phyloP scores from a whole-genome alignment of 2,888 invertebrate genomes.

The Sympetrum striolatum region DNA sequence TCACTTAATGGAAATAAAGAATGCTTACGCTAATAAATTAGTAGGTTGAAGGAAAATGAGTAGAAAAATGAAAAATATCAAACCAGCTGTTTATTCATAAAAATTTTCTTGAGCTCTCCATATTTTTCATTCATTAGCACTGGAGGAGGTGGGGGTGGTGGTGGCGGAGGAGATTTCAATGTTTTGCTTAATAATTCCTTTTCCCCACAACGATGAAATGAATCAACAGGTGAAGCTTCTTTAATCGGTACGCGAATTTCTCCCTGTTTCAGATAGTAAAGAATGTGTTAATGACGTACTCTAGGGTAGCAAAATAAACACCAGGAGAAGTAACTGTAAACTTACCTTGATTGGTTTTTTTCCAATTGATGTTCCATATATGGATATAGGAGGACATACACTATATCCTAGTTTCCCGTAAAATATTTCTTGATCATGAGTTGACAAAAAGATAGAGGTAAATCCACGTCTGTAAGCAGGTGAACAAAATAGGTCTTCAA shows the following conservation, averaged over 20 bases:
- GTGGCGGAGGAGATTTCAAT: neutral
- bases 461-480: constrained; percentile 52
- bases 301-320: neutral
- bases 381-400: constrained; percentile 51
- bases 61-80: neutral
- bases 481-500: neutral
- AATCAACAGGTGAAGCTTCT: neutral
- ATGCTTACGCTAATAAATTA: no score
- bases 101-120: neutral
- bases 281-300: neutral
- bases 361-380: constrained; percentile 19
- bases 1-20: no score
- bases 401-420: constrained; percentile 55
- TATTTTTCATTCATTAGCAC: neutral
- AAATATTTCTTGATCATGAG: constrained; percentile 55
- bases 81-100: neutral
- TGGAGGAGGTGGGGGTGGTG: neutral
- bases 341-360: neutral
- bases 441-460: constrained; percentile 53
- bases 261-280: neutral
- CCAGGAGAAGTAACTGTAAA: neutral
- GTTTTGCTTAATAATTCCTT: neutral
- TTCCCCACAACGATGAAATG: neutral
- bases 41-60: no score
- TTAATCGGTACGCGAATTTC: neutral